Base-by-base conservation (phyloP, 1,140 invertebrate genomes). In the Magallana angulata region DNA sequence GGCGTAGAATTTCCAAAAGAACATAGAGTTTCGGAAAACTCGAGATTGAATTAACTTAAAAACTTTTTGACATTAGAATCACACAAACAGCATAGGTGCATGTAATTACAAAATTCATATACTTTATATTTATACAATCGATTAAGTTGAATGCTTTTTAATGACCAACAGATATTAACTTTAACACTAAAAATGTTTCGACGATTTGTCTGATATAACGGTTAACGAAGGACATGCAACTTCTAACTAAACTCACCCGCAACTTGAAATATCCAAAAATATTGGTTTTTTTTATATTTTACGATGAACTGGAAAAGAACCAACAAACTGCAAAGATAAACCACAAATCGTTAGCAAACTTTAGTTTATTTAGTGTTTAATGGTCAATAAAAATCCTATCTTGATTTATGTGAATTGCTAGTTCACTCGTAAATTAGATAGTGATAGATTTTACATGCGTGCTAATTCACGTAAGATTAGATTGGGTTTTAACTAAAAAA, bases 361-460 rank as follows among this genome's bases (percentile, higher is more conserved):
- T 11, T 7, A 30, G 24, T 76, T 76, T 76, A 76, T 24, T 76
- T 11, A 9, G 68, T 48, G 36, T 30, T 76, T 76, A 76, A 76
- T 76, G 68, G 68, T 76, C 68, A 76, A 76, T 76, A 76, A 76
- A 71, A 76, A 30, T 76, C 24, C 68, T 76, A 76, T 76, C 68
- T 12, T 76, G 68, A 76, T 76, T 76, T 76, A 76, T 76, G 36
- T 30, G 8, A 12, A 12, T 30, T 76, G 68, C 68, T 76, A 36
- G 68, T 76, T 76, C 24, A 76, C 36, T 76, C 36, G 24, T 76
- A 76, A 76, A 76, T 76, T 76, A 30, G 24, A 30, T 30, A 30
- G 68, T 76, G 68, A 76, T 76, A 76, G 68, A 7, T 76, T 76
- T 76, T 76, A 76, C 7, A 76, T 24, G 36, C 24, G 68, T 76